These are phyloP conservation scores for Diachrysia chrysitis DNA, from an alignment of 2,888 invertebrate species.

Conservation along the genomic window DNA sequence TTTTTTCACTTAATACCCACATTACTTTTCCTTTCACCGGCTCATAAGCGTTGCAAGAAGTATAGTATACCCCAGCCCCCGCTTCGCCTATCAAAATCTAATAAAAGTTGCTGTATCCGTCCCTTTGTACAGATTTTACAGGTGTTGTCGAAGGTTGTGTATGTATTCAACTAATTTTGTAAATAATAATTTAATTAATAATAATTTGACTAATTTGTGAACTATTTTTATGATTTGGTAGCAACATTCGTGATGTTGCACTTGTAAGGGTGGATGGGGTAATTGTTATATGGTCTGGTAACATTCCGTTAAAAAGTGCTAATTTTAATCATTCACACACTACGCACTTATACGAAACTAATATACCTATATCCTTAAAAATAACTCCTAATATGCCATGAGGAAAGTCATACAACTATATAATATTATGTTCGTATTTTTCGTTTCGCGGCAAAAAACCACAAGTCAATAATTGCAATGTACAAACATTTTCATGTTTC, in stretches of 20 bases:
- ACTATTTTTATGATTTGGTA: background rate
- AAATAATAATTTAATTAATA: constrained; percentile 35
- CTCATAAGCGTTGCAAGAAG: constrained; percentile 32
- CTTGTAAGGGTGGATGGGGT: background rate
- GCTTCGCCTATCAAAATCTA: constrained; percentile 63
- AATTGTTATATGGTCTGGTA: background rate
- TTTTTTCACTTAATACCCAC: background rate
- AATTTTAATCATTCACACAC: no score
- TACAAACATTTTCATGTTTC: no score
- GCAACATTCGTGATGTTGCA: background rate
- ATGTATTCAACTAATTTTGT: constrained; percentile 37
- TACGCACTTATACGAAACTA: no score
- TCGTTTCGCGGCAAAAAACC: no score
- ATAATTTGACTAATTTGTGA: no score
- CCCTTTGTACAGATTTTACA: constrained; percentile 58
- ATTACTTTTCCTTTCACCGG: background rate
- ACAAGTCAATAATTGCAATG: no score
- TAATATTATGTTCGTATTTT: no score
- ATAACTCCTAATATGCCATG: no score
- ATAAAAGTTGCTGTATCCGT: constrained; percentile 53
- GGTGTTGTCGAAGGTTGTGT: constrained; percentile 53
- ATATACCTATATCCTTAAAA: no score
- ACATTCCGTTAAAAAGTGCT: no score
- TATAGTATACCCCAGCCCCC: constrained; percentile 55
- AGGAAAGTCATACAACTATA: no score